Base-by-base conservation (phyloP, 2,797 vertebrate genomes). In the Mormyrops boulengeri region DNA sequence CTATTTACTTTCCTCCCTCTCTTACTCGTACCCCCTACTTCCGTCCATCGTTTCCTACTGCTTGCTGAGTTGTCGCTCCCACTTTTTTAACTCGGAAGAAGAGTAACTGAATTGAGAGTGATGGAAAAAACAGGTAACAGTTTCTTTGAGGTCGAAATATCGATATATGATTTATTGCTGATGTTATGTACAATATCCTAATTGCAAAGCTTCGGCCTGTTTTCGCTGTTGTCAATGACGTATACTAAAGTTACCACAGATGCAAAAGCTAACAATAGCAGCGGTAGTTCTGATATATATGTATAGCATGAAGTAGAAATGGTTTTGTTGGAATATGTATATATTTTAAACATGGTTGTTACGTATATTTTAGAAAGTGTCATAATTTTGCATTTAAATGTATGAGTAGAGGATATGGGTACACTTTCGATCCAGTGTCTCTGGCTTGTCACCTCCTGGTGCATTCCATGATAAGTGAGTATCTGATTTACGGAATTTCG, bases 51-150 rank as follows among this genome's bases (percentile, higher is more conserved):
- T 49, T 47, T 84, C 87, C 82, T 88, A 19, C 0, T 26, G 47
- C 2, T 12, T 88, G 85, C 88, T 50, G 52, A 93, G 92, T 94
- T 96, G 91, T 94, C 94, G 91, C 41, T 91, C 88, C 57, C 85
- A 91, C 91, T 93, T 92, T 77, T 85, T 89, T 44, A 90, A 90
- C 2, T 86, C 22, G 84, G 89, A 82, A 86, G 30, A 77, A 34
- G 38, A 57, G 62, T 5, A 88, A 34, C 85, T 88, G 69, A 17
- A 57, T 88, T 41, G 84, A 69, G 14, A 88, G 89, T 90, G 38
- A 97, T 96, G 96, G 95, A 96, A 1, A 95, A 93, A 93, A 94
- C 92, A 92, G 93, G 96, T 96, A 91, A 69, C 91, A 91, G 26
- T 26, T n/a, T 12, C 12, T 49, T 17, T 62, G 53, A n/a, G 14